Percentiles rank a stretch among this genome's conserved stretches.
Conservation (phyloP, 2,888 invertebrate species). For the Calephelis perditalis region DNA sequence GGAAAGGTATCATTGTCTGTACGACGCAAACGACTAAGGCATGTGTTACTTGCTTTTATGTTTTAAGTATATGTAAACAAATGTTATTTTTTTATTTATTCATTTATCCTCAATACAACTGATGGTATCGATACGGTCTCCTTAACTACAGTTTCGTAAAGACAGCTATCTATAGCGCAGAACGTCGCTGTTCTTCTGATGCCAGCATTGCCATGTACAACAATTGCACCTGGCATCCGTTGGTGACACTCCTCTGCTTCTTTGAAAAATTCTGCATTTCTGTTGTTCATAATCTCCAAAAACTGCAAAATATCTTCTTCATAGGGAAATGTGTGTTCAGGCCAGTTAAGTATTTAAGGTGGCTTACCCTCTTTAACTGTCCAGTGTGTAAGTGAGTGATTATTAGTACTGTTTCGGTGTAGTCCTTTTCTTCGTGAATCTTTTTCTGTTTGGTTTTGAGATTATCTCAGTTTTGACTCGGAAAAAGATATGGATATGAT, state of each 20-base stretch:
- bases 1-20: not conserved
- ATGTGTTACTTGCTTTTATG: not conserved
- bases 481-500: too few relatives aligned
- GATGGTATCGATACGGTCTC: not conserved
- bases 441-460: too few relatives aligned
- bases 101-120: not conserved
- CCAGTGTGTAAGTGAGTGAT: not conserved
- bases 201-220: not conserved
- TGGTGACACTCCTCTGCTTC: not conserved
- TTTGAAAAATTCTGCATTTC: not conserved
- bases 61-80: not conserved
- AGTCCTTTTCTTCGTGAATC: too few relatives aligned
- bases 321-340: not conserved
- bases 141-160: not conserved
- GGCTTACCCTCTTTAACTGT: not conserved
- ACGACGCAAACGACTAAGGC: not conserved
- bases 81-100: slow-evolving; percentile 1
- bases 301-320: not conserved
- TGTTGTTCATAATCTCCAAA: not conserved
- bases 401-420: not conserved
- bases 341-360: not conserved
- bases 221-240: not conserved
- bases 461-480: too few relatives aligned
- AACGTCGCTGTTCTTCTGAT: not conserved
- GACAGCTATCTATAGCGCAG: not conserved